Base-by-base conservation (phyloP, 2,113 vertebrate species). In the Heliornis fulica region DNA sequence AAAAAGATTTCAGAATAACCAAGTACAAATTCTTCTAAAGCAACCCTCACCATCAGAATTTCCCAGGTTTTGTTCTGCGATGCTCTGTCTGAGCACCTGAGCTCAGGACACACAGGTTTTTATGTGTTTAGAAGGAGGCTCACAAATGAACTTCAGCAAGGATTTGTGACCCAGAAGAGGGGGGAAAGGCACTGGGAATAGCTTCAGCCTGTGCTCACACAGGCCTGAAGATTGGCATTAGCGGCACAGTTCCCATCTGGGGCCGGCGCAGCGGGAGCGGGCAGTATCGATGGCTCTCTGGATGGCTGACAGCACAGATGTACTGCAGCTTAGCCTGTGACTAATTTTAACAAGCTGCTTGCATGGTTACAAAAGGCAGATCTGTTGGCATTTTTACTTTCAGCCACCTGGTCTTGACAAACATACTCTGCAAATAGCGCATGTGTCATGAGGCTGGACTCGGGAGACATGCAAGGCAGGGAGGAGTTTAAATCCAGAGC, bases 271-370 rank as follows among this genome's bases (percentile, higher is more conserved):
- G 36, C 2, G 29, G 57, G 96, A 40, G n/a, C 74, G 41, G 66
- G 53, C 9, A 31, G 88, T 83, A 89, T 83, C 61, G 75, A 87
- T 87, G 95, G 95, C 89, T 77, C 95, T 57, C 93, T 95, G 97
- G 97, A 87, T 17, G 63, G 86, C 93, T 95, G 93, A 97, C 97
- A 97, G 87, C 95, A 77, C 97, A 97, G 95, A 97, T 96, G 96
- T 65, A 38, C 94, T 71, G 81, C 95, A 96, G 94, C 75, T 87
- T 50, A 69, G 60, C 60, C 90, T 81, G 74, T 43, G 94, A 96
- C 97, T 98, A 94, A 97, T 75, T 63, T 96, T 95, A 95, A 97
- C 95, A 94, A 91, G 97, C 97, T 96, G 95, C 83, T 71, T 31
- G 77, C 91, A 93, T 16, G 7, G 84, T 95, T 95, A 96, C 96